Base-by-base conservation (phyloP, 2,113 vertebrate genomes). In the Pipra filicauda region DNA sequence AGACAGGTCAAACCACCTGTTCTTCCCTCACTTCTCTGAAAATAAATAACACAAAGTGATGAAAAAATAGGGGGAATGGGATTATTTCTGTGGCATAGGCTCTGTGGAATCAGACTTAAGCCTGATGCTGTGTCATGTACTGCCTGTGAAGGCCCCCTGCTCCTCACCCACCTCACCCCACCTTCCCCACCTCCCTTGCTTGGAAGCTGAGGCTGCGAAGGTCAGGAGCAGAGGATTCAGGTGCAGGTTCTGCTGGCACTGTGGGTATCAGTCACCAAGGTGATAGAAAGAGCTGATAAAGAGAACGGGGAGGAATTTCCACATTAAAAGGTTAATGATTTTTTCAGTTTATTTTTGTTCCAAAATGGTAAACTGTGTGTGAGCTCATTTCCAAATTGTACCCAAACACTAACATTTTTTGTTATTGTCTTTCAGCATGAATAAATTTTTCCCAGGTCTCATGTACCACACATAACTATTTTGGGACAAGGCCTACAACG, bases 141-240 rank as follows among this genome's bases (percentile, higher is more conserved):
- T 64, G 69, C 16, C 13, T 59, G 7, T 8, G 31, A 41, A 71
- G 24, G 5, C 6, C 12, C 6, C 7, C 6, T 31, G 62, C 15
- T 22, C 41, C 35, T 8, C 9, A 31, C 11, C 19, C n/a, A n/a
- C n/a, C n/a, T n/a, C n/a, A n/a, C n/a, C n/a, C n/a, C n/a, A n/a
- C n/a, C n/a, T n/a, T n/a, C n/a, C n/a, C 62, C n/a, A 24, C 16
- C 17, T 41, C 9, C 46, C 28, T 30, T 4, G 2, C 19, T 35
- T 24, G 54, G 52, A 54, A 71, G 44, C 44, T 75, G 31, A 39
- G 54, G 10, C 64, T 5, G 5, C n/a, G 21, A 52, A 71, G 12
- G 12, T 18, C 2, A 3, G 55, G 31, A 49, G 31, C 22, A 81
- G 46, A 64, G 14, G 31, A 41, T 46, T 46, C 0, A 0, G 18